A percentile compares a stretch with the other conserved stretches of the same genome.
Conservation (phyloP, 2,113 vertebrate species). For the Dicaeum eximium region DNA sequence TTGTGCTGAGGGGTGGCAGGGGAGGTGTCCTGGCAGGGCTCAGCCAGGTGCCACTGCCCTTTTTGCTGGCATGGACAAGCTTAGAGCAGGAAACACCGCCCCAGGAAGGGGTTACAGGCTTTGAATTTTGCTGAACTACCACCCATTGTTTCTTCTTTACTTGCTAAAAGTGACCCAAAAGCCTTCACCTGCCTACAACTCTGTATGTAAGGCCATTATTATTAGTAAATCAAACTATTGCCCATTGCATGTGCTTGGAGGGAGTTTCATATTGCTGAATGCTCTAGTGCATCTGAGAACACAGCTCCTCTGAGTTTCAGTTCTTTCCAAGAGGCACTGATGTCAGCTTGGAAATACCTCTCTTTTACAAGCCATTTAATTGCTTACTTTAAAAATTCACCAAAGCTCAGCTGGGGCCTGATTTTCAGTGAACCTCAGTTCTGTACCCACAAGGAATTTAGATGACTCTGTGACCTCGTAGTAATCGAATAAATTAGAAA, state of each 20-base stretch:
- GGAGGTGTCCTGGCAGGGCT: too few species aligned
- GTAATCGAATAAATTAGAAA: neutral
- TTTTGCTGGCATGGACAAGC: too few species aligned
- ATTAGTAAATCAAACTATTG: slow-evolving; percentile 1
- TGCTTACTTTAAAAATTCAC: slow-evolving; percentile 33
- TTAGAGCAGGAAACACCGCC: too few species aligned
- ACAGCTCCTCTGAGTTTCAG: neutral
- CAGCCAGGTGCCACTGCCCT: too few species aligned
- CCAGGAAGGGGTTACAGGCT: too few species aligned
- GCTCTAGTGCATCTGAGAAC: neutral
- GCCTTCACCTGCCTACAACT: neutral
- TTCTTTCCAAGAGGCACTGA: neutral
- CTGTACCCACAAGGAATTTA: slow-evolving; percentile 12
- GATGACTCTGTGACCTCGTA: neutral
- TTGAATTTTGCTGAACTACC: too few species aligned
- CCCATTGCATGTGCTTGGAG: neutral
- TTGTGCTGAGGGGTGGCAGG: too few species aligned
- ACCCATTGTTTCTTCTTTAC: neutral
- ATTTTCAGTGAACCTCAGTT: slow-evolving; percentile 32
- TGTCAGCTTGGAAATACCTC: slow-evolving; percentile 20
- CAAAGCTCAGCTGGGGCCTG: slow-evolving; percentile 9
- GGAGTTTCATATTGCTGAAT: neutral
- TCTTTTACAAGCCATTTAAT: slow-evolving; percentile 51
- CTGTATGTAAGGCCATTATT: neutral
- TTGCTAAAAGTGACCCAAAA: neutral